Percentiles rank a stretch among this genome's conserved stretches.
phyloP scores from a whole-genome alignment of 2,888 invertebrate species.

The Lottia scabra region DNA sequence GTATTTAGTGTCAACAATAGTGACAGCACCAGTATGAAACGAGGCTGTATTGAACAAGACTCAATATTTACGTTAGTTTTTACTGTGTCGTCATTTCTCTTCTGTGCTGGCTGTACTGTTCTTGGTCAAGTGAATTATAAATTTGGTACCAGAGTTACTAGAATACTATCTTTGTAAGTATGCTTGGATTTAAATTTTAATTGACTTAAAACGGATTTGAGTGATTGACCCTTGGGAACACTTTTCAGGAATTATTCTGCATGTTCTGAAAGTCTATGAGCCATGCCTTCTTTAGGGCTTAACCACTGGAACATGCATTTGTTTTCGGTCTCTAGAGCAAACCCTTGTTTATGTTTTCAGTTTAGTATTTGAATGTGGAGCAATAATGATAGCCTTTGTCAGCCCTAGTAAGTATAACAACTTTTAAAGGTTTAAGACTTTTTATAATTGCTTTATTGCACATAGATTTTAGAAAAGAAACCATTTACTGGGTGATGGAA shows the following conservation, averaged over 20 bases:
- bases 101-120: slow-evolving; percentile 50
- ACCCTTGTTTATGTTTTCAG: slow-evolving; percentile 34
- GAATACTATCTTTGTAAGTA: slow-evolving; percentile 49
- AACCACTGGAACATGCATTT: no score
- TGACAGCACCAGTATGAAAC: background rate
- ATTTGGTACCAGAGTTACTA: slow-evolving; percentile 51
- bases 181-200: no score
- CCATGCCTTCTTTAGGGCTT: no score
- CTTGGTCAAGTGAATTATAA: slow-evolving; percentile 52
- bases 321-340: no score
- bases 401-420: slow-evolving; percentile 17
- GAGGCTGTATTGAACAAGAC: slow-evolving; percentile 40
- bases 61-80: slow-evolving; percentile 44
- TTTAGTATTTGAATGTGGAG: slow-evolving; percentile 33
- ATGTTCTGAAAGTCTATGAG: no score
- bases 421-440: no score
- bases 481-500: no score
- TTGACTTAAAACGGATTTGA: no score
- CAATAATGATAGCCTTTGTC: slow-evolving; percentile 41
- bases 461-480: no score
- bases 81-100: slow-evolving; percentile 46
- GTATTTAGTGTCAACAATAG: background rate
- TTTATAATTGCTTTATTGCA: no score
- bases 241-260: no score
- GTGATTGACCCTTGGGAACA: no score